Conservation (phyloP, 2,113 vertebrate species). For the Tricholaema leucomelas region DNA sequence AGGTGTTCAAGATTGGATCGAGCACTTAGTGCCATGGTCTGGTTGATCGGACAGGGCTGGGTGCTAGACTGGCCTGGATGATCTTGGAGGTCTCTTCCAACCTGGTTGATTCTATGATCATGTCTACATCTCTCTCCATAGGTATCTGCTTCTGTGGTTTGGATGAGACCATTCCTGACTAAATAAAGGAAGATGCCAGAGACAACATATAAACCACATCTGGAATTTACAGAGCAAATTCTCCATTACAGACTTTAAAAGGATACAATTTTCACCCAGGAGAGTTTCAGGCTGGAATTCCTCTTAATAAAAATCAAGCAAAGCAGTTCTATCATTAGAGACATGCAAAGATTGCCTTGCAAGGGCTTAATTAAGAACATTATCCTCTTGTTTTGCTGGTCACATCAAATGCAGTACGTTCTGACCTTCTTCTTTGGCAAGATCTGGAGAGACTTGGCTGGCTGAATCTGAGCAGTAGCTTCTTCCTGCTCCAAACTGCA, state of each 20-base stretch:
- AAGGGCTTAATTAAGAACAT: not conserved
- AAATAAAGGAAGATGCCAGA: not conserved
- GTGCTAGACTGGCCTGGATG: no score
- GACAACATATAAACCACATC: not conserved
- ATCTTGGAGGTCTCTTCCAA: no score
- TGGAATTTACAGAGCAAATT: not conserved
- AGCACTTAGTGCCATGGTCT: no score
- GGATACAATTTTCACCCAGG: not conserved
- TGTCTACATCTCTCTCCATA: not conserved
- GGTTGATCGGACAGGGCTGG: no score
- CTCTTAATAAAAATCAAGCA: not conserved
- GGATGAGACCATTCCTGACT: not conserved
- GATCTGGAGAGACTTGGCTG: not conserved
- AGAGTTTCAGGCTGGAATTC: not conserved
- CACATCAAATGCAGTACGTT: not conserved
- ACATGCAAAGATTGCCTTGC: not conserved
- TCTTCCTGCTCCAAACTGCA: not conserved
- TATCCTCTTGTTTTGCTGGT: not conserved
- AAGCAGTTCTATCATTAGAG: not conserved
- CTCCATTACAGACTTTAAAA: not conserved
- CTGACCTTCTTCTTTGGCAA: conserved; percentile 19
- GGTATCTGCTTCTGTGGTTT: not conserved
- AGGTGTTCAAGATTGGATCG: no score
- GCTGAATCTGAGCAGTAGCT: not conserved
- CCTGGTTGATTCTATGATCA: no score